Percentiles rank a stretch among this genome's conserved stretches.
phyloP scores from a whole-genome alignment of 2,113 vertebrate genomes.

The Zosterops hypoxanthus region DNA sequence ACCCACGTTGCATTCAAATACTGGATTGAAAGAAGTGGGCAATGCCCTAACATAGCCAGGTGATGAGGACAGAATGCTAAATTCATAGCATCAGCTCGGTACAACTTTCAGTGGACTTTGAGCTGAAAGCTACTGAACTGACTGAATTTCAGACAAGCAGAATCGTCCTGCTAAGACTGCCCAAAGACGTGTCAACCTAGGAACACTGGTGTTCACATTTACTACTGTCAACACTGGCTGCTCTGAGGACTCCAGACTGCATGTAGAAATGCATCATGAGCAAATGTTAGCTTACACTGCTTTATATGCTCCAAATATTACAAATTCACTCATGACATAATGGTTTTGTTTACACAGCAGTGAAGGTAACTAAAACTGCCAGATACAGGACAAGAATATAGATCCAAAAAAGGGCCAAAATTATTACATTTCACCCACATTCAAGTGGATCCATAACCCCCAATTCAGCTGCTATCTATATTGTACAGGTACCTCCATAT shows the following conservation, averaged over 20 bases:
- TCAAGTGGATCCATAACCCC: background rate
- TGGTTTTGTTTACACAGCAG: background rate
- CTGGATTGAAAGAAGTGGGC: background rate
- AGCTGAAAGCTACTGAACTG: constrained; percentile 23
- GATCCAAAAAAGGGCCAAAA: background rate
- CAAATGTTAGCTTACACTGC: background rate
- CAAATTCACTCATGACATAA: background rate
- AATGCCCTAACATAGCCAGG: background rate
- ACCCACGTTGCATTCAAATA: background rate
- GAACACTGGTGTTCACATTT: background rate
- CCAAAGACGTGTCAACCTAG: background rate
- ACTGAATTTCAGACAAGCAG: constrained; percentile 28
- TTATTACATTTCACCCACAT: background rate
- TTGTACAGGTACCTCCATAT: background rate
- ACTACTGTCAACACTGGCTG: background rate
- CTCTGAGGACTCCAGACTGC: background rate
- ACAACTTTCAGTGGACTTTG: background rate
- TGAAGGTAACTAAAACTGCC: background rate
- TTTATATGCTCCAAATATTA: background rate
- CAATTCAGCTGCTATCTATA: background rate
- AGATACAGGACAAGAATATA: background rate
- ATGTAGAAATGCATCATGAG: background rate
- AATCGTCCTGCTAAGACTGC: constrained; percentile 16
- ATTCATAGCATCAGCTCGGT: background rate
- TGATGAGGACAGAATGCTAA: background rate